Conservation (phyloP, 2,113 vertebrate species). For the Vimba vimba region DNA sequence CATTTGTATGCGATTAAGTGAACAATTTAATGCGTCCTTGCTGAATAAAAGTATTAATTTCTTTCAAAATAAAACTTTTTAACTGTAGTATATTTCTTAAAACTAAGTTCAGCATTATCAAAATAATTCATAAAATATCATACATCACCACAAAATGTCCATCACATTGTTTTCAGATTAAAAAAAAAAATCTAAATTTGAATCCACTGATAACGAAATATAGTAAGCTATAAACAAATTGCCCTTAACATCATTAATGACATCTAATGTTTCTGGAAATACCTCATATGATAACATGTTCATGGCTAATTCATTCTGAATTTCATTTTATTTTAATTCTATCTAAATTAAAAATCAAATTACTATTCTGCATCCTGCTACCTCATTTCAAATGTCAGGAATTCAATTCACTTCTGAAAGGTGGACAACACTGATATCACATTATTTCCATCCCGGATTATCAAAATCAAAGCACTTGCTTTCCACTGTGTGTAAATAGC, state of each 20-base stretch:
- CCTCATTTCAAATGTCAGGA: background rate
- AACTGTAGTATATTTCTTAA: background rate
- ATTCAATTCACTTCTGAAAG: background rate
- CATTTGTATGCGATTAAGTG: too few relatives aligned
- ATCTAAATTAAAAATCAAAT: background rate
- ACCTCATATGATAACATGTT: background rate
- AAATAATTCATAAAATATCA: background rate
- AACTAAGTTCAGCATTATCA: background rate
- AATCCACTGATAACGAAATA: background rate
- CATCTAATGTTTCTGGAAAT: background rate
- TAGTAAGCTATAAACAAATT: too few relatives aligned
- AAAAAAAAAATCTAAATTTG: background rate
- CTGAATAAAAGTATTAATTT: background rate
- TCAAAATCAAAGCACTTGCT: background rate
- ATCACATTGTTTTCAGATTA: background rate
- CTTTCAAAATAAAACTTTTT: background rate
- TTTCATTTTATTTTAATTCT: too few relatives aligned
- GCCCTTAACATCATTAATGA: background rate
- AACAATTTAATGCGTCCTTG: background rate
- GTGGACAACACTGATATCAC: background rate
- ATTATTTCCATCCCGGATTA: background rate
- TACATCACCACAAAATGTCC: background rate
- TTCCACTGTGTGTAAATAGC: constrained; percentile 6
- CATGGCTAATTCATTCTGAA: background rate
- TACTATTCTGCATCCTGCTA: background rate